Base-by-base conservation (phyloP, 1,140 invertebrate genomes). In the Drosophila suzukii region DNA sequence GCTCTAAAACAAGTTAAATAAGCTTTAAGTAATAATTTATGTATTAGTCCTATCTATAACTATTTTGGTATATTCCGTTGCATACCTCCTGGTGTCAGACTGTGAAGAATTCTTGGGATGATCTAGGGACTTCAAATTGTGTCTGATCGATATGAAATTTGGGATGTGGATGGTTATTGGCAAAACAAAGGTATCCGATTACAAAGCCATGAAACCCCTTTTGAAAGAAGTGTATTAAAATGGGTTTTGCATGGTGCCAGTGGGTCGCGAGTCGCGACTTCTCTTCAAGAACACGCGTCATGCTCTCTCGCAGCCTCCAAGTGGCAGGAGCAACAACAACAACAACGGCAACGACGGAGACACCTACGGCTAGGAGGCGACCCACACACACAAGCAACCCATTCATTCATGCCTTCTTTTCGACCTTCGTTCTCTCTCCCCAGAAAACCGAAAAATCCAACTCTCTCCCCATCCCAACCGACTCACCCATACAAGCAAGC, bases 391-490 rank as follows among this genome's bases (percentile, higher is more conserved):
- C 15, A 59, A 15, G 20, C 12, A 43, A 57, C 72, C 60, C 54
- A 68, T 86, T 82, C 83, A 86, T 86, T 86, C 83, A 86, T 86
- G 84, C 67, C 84, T 79, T 86, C 71, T 86, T 86, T 76, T 82
- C 84, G 79, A 88, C 84, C 83, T 86, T 88, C 83, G 67, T 34
- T 57, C 62, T 36, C 57, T 53, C 65, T 50, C 75, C 50, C 55
- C 17, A 27, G 15, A 51, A 15, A 50, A n/a, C 56, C 54, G 12
- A 24, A 30, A 49, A 13, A 3, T 7, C 27, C 44, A 46, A 62
- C 54, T 49, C 30, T 57, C 54, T 36, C n/a, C 15, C 32, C 7
- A 10, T 10, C 24, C 56, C 59, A 53, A 17, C 36, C 59, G 46
- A 27, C 36, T 6, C n/a, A 53, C 49, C 49, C 27, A 51, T 51